Evolutionary conservation across 2,797 vertebrate species (phyloP), one percentile per base, ranked within the genome.

Genomic region (Triplophysa yarkandensis): DNA sequence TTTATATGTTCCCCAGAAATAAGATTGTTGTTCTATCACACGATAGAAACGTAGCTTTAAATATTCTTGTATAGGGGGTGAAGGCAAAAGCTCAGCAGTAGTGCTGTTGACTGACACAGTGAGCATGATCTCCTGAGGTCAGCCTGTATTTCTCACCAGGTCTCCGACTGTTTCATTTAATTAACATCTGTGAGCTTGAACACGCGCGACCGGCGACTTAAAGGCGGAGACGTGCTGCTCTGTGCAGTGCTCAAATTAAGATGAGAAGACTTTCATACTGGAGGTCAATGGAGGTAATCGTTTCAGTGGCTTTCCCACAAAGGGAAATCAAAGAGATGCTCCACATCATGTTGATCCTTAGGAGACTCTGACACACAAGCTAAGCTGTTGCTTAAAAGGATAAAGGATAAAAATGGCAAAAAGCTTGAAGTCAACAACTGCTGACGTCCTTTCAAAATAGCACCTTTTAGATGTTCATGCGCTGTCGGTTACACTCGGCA

Each of bases 171-270:
- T 55, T 68, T 81, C 62, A 71, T 66, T 54, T 76, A 73, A 77
- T 77, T 80, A 80, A 68, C 74, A 77, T 68, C 43, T 67, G 54
- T 34, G 32, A 65, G 74, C 39, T 50, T 57, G 57, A 61, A 50
- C 57, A 44, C 17, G 34, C 69, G 64, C 46, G 41, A 41, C 68
- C 52, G 48, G 28, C 2, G 21, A 30, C 70, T 52, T 13, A 32
- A 64, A 72, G 60, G 66, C 34, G 61, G 39, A 60, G n/a, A 27
- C 61, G 65, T 66, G 68, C 25, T 48, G 62, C 23, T 13, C 44
- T 27, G 55, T 46, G 67, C 36, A 41, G 63, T 9, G 25, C n/a
- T 30, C 34, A 57, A 81, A 78, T 68, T 68, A 76, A 81, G 44
- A 76, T 58, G 55, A 67, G 71, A 60, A 55, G 36, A 21, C 62